Base-by-base conservation (phyloP, 2,888 invertebrate genomes). In the Drosophila leonis region DNA sequence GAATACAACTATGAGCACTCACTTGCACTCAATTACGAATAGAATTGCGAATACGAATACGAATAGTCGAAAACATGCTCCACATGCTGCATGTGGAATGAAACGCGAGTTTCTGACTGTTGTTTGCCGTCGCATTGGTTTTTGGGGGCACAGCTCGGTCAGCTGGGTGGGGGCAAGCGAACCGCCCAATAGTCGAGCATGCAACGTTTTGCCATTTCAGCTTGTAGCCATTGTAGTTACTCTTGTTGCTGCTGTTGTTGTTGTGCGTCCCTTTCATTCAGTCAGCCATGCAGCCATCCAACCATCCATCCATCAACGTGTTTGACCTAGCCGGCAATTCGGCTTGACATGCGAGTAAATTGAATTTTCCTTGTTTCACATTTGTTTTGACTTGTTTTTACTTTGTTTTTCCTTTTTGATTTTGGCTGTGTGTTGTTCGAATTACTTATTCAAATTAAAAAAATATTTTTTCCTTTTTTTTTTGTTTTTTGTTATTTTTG, bases 311-410 rank as follows among this genome's bases (percentile, higher is more conserved):
- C 83, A 90, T 89, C 86, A 87, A 90, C 84, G 75, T 86, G 88
- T 91, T 90, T 88, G 88, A 88, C 90, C 90, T 88, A 88, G 80
- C 82, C 86, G 84, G 88, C 88, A 87, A 84, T 85, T 85, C 84
- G 82, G 86, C 78, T 83, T 84, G 90, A 91, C 90, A 91, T 90
- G 90, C 90, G 90, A 83, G 81, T 83, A 90, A 90, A 88, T 91
- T 90, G 90, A 90, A 90, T 90, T 89, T 89, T 79, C 87, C 84
- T 90, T 90, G 89, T 88, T 90, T 80, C 82, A 83, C 82, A 80
- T 76, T 83, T 84, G 89, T 84, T 86, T 86, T 80, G 78, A 79
- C 74, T 88, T 88, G 87, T 84, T 68, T 83, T 76, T 69, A 75
- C 29, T 62, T 72, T 64, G 70, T 69, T 46, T 46, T 72, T 64